Evolutionary conservation across 2,113 vertebrate species (phyloP).

Genomic region (Pogonocichla stellata): DNA sequence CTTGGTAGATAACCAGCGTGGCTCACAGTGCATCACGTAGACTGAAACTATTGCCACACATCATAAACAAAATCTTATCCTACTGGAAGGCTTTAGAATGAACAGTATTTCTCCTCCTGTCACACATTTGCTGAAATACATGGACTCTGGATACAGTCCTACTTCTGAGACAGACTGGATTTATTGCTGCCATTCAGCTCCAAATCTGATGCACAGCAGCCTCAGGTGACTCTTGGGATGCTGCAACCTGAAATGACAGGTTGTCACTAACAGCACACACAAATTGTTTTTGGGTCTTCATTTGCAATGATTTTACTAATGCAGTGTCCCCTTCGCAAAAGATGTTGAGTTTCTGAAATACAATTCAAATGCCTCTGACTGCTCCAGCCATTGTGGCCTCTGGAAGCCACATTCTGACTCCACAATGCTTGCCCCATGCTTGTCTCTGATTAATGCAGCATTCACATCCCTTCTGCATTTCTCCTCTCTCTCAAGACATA

Average conservation of each 20-base stretch:
- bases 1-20: neutral
- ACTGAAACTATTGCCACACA: neutral
- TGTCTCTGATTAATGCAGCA: neutral
- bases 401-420: neutral
- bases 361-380: neutral
- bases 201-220: neutral
- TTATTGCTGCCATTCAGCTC: neutral
- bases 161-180: neutral
- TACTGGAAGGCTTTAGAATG: neutral
- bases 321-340: neutral
- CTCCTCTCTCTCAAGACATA: neutral
- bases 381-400: neutral
- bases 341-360: neutral
- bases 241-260: neutral
- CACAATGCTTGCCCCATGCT: neutral
- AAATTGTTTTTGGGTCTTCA: neutral
- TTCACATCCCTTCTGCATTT: neutral
- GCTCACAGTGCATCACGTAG: neutral
- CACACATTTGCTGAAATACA: neutral
- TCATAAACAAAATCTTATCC: neutral
- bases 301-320: neutral
- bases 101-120: neutral
- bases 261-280: neutral
- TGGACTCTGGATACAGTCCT: neutral
- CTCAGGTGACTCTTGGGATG: neutral